Evolutionary conservation across 2,888 invertebrate species (phyloP).

Genomic region (Myathropa florea): DNA sequence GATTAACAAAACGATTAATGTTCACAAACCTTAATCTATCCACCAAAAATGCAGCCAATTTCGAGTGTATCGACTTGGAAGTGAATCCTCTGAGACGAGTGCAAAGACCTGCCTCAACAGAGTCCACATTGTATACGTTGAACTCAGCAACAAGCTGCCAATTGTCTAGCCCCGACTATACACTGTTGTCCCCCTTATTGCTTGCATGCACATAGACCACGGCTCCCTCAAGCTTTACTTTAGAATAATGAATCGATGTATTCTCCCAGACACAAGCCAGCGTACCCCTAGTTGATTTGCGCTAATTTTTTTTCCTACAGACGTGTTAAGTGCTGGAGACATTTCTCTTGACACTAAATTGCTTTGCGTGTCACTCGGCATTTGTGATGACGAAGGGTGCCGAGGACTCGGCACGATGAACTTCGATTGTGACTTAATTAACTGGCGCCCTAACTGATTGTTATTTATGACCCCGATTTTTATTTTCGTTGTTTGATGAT

Average conservation of each 20-base stretch:
- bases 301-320: background rate
- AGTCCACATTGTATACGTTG: background rate
- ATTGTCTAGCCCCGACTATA: background rate
- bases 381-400: constrained; percentile 2
- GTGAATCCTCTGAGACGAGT: background rate
- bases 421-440: constrained; percentile 7
- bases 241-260: background rate
- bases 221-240: background rate
- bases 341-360: background rate
- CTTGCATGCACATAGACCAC: background rate
- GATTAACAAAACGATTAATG: too few species aligned
- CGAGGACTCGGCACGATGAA: constrained; percentile 14
- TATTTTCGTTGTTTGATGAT: background rate
- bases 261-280: background rate
- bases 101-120: constrained; percentile 17
- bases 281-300: background rate
- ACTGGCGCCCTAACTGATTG: background rate
- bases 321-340: background rate
- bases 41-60: background rate
- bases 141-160: background rate
- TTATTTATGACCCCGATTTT: background rate
- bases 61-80: background rate
- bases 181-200: background rate
- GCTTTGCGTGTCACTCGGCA: constrained; percentile 16
- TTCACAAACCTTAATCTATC: too few species aligned